Conservation (phyloP, 2,113 vertebrate species). For the Syrmaticus mikado region DNA sequence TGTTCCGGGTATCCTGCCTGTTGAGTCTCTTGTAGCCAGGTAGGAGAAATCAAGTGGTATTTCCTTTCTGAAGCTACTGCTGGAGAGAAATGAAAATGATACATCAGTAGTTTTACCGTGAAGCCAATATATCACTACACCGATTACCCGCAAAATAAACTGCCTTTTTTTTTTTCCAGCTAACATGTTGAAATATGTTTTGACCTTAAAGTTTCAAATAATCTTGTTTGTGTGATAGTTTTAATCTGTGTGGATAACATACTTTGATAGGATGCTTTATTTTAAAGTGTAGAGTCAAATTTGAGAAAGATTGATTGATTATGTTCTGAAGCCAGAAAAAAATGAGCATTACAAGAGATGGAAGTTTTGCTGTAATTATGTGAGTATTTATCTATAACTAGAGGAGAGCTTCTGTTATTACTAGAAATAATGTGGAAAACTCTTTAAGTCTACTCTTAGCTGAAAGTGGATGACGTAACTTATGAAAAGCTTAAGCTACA, state of each 20-base stretch:
- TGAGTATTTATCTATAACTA: not conserved
- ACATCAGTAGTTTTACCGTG: not conserved
- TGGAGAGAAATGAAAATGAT: not conserved
- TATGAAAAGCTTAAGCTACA: not conserved
- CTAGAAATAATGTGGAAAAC: not conserved
- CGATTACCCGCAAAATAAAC: not conserved
- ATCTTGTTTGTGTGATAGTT: not conserved
- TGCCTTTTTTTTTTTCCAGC: not conserved
- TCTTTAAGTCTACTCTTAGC: not conserved
- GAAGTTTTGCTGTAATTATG: not conserved
- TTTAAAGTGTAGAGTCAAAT: not conserved
- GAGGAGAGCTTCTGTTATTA: not conserved
- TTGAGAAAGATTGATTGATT: not conserved
- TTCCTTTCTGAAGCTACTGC: not conserved
- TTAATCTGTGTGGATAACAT: not conserved
- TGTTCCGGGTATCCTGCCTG: conserved; percentile 91
- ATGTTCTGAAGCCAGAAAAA: not conserved
- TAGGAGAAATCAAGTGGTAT: conserved; percentile 56
- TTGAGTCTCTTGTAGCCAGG: conserved; percentile 91
- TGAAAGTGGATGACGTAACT: not conserved
- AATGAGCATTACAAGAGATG: not conserved
- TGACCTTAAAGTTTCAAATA: not conserved
- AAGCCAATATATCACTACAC: not conserved
- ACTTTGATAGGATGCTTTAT: not conserved
- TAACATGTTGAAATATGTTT: not conserved